Base-by-base conservation (phyloP, 2,888 invertebrate species). In the Ganaspis brasiliensis region DNA sequence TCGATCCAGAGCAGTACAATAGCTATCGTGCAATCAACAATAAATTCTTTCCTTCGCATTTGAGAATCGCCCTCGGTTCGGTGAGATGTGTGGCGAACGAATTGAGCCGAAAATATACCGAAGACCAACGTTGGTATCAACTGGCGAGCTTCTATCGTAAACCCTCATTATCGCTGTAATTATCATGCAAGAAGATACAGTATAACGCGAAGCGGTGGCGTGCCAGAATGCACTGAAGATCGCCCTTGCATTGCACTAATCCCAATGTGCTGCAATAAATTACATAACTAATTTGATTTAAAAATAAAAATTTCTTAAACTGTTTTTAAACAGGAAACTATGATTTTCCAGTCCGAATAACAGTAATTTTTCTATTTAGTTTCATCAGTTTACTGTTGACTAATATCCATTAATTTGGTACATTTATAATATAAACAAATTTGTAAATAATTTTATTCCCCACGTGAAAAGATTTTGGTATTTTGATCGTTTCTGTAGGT, bases 191-290 rank as follows among this genome's bases (percentile, higher is more conserved):
- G 88, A 86, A 86, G 86, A 77, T 80, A 79, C 71, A 79, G 79
- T 87, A 88, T 86, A 88, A 88, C 87, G 84, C 83, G 85, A 86
- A 86, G 85, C 87, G 88, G 85, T 89, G 86, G 90, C 89, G 90
- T 90, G 90, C 86, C 88, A 88, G 88, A 87, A 88, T 89, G 89
- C 89, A 90, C 87, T 89, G 89, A 89, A 88, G 88, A 89, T 89
- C 87, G 88, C 87, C 86, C 85, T 87, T 86, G 85, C 85, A 85
- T 85, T 82, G 84, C 85, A 84, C 86, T 86, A 85, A 87, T 88
- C 85, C 84, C 83, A 85, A 83, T 87, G 88, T 88, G 85, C 87
- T 84, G 84, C 86, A 87, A 89, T 88, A 89, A 89, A 89, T 88
- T 87, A 88, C 87, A 87, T 87, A 85, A 86, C 87, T 88, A 89